Base-by-base conservation (phyloP, 64 coral and sea anemone species). In the Montipora sp. region DNA sequence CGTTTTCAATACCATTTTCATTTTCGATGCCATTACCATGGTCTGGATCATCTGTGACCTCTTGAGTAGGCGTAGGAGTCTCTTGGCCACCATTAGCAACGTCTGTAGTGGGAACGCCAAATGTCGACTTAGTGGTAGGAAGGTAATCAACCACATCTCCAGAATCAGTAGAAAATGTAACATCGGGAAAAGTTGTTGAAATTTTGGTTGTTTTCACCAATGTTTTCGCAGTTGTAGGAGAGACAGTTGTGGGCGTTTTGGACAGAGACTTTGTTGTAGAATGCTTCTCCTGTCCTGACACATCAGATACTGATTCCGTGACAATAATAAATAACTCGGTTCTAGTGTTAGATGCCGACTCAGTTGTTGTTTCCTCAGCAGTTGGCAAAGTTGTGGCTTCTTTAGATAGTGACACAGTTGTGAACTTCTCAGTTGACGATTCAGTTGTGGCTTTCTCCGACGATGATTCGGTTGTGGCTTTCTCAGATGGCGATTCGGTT, bases 1-100 rank as follows among this genome's bases (percentile, higher is more conserved):
- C 46, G 68, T 73, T 59, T 14, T 72, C 72, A 16, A 87, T 87
- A 50, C 66, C 84, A 87, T 73, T 87, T 9, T 47, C 67, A 24
- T 73, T 75, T 7, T 87, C 48, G 45, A 24, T 48, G 0, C 16
- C 50, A 69, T 45, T 12, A 43, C 59, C 50, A 47, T 80, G 23
- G 44, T 59, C 78, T 7, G 44, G 21, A n/a, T 49, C 53, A 10
- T 49, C 59, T 10, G 45, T 46, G 27, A 47, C 21, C 7, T 8
- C 46, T 58, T 47, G 10, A 10, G 18, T 81, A 2, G 49, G 6
- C 12, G 50, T 22, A 55, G 79, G 50, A 58, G 79, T 49, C 12
- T 5, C 15, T 51, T 12, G 55, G 19, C 0, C 9, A 15, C n/a
- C n/a, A 14, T 58, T 49, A 81, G 79, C 43, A 19, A 13, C 4